These are phyloP conservation scores for Leptoteleia sp. DNA, from an alignment of 1,140 invertebrate genomes.

Conservation along the genomic window DNA sequence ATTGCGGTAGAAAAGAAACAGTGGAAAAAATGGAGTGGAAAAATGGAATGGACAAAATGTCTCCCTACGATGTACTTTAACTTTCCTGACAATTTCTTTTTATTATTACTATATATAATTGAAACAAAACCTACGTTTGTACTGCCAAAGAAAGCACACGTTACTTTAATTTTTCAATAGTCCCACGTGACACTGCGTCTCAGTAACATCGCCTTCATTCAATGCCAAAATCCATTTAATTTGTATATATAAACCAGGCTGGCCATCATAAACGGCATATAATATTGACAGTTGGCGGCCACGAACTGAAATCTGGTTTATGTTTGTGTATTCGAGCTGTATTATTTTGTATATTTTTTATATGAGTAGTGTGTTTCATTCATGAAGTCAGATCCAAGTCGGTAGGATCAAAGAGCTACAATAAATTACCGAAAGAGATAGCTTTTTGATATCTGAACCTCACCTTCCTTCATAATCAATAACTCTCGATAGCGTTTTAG, in stretches of 20 bases:
- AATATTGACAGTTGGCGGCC: background rate
- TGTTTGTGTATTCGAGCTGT: background rate
- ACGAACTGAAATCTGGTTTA: background rate
- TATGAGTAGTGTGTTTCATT: conserved; percentile 56
- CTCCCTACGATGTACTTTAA: too few relatives aligned
- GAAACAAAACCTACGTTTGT: conserved; percentile 50
- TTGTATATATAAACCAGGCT: background rate
- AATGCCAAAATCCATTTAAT: background rate
- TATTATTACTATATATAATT: background rate
- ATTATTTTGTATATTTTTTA: conserved; percentile 20
- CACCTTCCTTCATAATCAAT: conserved; percentile 23
- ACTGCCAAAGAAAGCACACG: conserved; percentile 72
- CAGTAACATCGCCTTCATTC: background rate
- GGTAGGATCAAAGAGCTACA: too few relatives aligned
- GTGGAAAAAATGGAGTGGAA: too few relatives aligned
- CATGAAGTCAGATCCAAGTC: conserved; percentile 22
- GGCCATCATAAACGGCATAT: background rate
- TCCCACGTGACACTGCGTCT: background rate
- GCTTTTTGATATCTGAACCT: background rate
- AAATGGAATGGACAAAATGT: too few relatives aligned
- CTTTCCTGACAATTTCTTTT: too few relatives aligned
- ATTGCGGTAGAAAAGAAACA: too few relatives aligned
- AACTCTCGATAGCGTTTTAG: conserved; percentile 22
- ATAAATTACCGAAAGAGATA: background rate
- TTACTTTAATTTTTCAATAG: conserved; percentile 21